phyloP scores from a whole-genome alignment of 2,113 vertebrate genomes.

The Heteronetta atricapilla region DNA sequence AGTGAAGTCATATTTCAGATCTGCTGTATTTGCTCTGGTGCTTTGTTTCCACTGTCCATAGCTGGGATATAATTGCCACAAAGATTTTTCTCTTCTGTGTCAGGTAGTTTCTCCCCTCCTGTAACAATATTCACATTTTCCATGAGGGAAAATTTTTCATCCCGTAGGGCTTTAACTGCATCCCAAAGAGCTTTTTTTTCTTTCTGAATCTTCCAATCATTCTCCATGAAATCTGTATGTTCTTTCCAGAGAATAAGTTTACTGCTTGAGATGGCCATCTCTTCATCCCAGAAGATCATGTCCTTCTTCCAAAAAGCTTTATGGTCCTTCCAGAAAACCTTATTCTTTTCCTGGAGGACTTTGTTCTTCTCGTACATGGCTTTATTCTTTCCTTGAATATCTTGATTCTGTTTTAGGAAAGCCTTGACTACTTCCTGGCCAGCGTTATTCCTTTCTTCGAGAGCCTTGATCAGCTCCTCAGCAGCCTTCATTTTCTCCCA shows the following conservation, averaged over 20 bases:
- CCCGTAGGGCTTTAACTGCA: background rate
- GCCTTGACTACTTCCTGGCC: background rate
- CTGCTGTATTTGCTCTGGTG: background rate
- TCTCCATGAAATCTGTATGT: background rate
- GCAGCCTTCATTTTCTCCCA: background rate
- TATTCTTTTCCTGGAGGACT: background rate
- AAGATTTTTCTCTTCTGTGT: background rate
- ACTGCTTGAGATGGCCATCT: background rate
- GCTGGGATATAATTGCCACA: background rate
- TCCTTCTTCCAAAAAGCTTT: conserved; percentile 11
- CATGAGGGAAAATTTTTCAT: background rate
- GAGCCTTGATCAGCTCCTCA: background rate
- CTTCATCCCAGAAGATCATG: conserved; percentile 11
- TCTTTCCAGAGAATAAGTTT: conserved; percentile 9
- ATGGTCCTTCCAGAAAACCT: background rate
- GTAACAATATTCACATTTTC: background rate
- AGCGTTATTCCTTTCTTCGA: conserved; percentile 13
- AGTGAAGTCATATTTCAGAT: background rate
- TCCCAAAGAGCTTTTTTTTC: background rate
- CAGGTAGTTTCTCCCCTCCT: background rate
- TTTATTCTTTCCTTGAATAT: conserved; percentile 11
- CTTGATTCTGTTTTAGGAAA: background rate
- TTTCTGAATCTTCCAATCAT: background rate
- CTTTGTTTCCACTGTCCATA: background rate
- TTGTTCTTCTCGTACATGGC: background rate